Base-by-base conservation (phyloP, 2,888 invertebrate genomes). In the Lagria hirta region DNA sequence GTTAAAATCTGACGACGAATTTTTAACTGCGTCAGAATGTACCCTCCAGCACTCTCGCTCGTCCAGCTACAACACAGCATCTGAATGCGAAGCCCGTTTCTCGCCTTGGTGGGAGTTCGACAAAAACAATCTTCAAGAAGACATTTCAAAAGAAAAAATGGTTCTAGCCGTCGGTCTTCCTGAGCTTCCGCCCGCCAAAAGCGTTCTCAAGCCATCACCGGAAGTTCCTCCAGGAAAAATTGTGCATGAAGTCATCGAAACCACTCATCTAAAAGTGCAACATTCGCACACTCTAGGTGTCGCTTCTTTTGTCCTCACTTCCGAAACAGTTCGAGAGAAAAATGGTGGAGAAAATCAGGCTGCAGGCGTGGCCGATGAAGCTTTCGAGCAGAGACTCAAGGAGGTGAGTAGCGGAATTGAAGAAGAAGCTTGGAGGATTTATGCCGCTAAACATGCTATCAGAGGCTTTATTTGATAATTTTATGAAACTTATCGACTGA, bases 41-140 rank as follows among this genome's bases (percentile, higher is more conserved):
- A 82, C 83, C 26, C 76, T 79, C 3, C 82, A 82, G 15, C 81
- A 79, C 44, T 83, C 83, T 3, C 73, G 82, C 40, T 82, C 82
- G 15, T 83, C 81, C 11, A 83, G 83, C 1, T 83, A 82, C 67
- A 81, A 82, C 58, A 83, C 82, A 1, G 82, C 82, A 6, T 83
- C 82, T 1, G 81, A 81, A 63, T 81, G 79, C 52, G 82, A 82
- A 44, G 74, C 75, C 22, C 60, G 65, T 16, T 76, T 75, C 38
- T 72, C 75, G 0, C 77, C 79, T 12, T 80, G 78, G 64, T 79
- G 79, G 73, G 76, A 78, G 41, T 71, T 72, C 47, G 79, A 76
- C 14, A 76, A 75, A 53, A 73, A 72, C 37, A 64, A 67, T 27
- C 40, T 49, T 8, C 57, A 61, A 23, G 67, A 71, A 43, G 58